Conservation (phyloP, 1,140 invertebrate species). For the Dufourea novaeangliae region DNA sequence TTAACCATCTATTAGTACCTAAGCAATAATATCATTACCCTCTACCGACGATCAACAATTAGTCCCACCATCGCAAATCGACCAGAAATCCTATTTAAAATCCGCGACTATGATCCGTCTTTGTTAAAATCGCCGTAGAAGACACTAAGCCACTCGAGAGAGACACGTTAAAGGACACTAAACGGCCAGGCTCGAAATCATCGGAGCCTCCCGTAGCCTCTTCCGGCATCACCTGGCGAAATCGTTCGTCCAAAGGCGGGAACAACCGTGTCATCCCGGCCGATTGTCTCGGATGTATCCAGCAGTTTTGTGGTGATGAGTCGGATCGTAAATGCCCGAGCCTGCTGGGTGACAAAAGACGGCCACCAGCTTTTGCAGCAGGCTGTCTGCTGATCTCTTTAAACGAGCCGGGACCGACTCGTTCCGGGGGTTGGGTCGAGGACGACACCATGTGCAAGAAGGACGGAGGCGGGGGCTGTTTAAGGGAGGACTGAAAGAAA, state of each 20-base stretch:
- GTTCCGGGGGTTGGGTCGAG: background rate
- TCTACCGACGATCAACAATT: background rate
- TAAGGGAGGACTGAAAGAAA: slow-evolving; percentile 23
- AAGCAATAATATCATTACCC: no score
- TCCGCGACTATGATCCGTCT: background rate
- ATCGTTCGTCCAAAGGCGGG: background rate
- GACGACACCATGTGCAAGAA: background rate
- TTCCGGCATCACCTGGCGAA: background rate
- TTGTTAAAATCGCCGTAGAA: no score
- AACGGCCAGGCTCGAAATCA: no score
- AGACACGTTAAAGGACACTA: no score
- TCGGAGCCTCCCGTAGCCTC: no score
- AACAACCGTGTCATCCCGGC: slow-evolving; percentile 36
- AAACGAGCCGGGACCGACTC: background rate
- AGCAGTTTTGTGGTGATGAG: slow-evolving; percentile 35
- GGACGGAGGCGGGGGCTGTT: background rate
- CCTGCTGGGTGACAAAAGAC: slow-evolving; percentile 15
- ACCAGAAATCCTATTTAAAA: background rate
- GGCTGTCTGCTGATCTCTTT: slow-evolving; percentile 8
- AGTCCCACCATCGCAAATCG: background rate
- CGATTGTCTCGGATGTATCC: slow-evolving; percentile 18
- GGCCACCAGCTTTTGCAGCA: slow-evolving; percentile 50
- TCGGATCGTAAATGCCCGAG: slow-evolving; percentile 10
- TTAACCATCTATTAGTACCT: no score
- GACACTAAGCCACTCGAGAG: no score